These are phyloP conservation scores for Caenorhabditis japonica DNA, from an alignment of 2,888 invertebrate species.

Conservation along the genomic window DNA sequence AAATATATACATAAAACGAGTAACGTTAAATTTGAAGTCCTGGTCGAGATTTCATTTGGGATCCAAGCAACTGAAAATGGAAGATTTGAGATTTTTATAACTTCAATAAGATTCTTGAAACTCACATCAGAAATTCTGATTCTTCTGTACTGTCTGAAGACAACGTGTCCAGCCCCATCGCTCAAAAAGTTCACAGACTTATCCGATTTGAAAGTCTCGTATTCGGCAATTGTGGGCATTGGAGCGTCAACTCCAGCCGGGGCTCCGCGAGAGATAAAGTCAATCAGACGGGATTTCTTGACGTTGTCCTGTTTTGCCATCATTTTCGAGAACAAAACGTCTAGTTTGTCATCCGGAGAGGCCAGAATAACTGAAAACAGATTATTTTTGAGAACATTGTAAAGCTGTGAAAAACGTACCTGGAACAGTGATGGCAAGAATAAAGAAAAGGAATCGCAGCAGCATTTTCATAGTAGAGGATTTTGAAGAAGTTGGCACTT, in stretches of 20 bases:
- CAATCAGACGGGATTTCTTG: conserved; percentile 54
- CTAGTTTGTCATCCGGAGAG: conserved; percentile 12
- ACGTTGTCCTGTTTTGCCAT: conserved; percentile 56
- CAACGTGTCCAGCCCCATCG: conserved; percentile 58
- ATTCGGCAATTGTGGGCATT: conserved; percentile 63
- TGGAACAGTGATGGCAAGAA: conserved; percentile 13
- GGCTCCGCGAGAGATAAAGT: conserved; percentile 56
- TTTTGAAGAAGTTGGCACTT: conserved; percentile 18
- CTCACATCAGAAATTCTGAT: conserved; percentile 61
- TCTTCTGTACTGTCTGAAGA: conserved; percentile 62
- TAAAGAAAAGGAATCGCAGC: conserved; percentile 7
- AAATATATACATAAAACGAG: background rate
- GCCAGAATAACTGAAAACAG: conserved; percentile 17
- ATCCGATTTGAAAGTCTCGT: conserved; percentile 65
- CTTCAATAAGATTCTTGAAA: background rate
- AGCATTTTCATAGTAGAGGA: conserved; percentile 1
- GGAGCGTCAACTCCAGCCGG: conserved; percentile 62
- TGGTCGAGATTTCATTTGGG: conserved; percentile 34
- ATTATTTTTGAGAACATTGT: background rate
- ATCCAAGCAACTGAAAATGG: conserved; percentile 41
- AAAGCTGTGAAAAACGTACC: conserved; percentile 18
- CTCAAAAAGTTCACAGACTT: conserved; percentile 62
- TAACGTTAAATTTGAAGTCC: conserved; percentile 29
- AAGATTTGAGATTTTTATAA: background rate
- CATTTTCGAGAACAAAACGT: conserved; percentile 49